These are phyloP conservation scores for Syrphus vitripennis DNA, from an alignment of 2,888 invertebrate genomes.

Conservation along the genomic window DNA sequence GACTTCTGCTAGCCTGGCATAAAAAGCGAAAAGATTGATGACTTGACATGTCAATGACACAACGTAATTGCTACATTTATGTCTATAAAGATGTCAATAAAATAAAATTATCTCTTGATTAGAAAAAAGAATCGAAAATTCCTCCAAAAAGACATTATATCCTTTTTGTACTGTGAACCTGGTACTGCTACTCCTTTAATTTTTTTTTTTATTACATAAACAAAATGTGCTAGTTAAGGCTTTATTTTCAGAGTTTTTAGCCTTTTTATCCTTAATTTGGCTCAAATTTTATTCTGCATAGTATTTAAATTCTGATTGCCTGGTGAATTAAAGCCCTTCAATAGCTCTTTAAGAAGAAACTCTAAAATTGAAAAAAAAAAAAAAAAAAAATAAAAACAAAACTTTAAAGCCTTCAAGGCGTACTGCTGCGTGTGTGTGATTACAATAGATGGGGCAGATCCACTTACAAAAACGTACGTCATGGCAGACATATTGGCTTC, in stretches of 20 bases:
- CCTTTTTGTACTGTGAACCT: slow-evolving; percentile 38
- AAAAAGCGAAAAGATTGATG: slow-evolving; percentile 81
- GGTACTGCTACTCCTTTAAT: slow-evolving; percentile 5
- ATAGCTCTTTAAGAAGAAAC: slow-evolving; percentile 77
- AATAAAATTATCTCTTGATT: neutral
- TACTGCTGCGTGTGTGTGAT: neutral
- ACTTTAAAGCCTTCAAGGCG: slow-evolving; percentile 67
- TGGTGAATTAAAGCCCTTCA: slow-evolving; percentile 78
- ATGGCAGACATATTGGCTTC: slow-evolving; percentile 32
- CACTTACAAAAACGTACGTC: slow-evolving; percentile 9
- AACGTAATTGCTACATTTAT: slow-evolving; percentile 52
- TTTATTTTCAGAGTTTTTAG: neutral
- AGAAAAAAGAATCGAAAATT: neutral
- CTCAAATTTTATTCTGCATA: neutral
- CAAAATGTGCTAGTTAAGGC: neutral
- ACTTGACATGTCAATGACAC: slow-evolving; percentile 81
- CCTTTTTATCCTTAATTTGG: neutral
- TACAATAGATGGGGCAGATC: slow-evolving; percentile 41
- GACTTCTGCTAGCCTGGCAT: slow-evolving; percentile 78
- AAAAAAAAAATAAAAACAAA: slow-evolving; percentile 10
- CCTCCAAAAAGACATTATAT: neutral
- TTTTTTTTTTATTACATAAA: slow-evolving; percentile 30
- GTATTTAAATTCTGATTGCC: slow-evolving; percentile 74
- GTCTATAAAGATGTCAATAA: slow-evolving; percentile 16
- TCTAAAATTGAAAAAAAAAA: slow-evolving; percentile 8